Evolutionary conservation across 2,888 invertebrate genomes (phyloP).

Genomic region (Philaethria dido): DNA sequence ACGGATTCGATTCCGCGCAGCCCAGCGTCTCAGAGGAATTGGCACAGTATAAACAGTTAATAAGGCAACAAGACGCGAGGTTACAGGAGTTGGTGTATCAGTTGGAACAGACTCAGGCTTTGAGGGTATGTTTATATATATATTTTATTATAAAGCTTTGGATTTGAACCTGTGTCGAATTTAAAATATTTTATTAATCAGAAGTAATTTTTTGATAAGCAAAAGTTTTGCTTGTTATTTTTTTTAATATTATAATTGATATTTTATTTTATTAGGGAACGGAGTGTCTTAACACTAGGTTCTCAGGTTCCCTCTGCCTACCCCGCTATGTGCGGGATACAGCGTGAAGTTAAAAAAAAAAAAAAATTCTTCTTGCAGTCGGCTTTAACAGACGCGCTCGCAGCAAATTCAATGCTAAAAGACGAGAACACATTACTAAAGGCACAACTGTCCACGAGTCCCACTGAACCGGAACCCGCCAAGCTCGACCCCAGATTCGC

Average conservation of each 20-base stretch:
- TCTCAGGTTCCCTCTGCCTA: no score
- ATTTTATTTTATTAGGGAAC: no score
- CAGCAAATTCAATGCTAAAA: conserved; percentile 89
- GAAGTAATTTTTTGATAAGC: no score
- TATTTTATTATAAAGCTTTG: no score
- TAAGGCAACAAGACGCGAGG: conserved; percentile 93
- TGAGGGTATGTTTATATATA: not conserved
- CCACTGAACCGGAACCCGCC: conserved; percentile 13
- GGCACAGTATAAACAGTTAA: conserved; percentile 94
- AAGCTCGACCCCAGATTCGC: conserved; percentile 43
- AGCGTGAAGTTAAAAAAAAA: no score
- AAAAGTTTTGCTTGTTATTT: no score
- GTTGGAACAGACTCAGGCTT: conserved; percentile 61
- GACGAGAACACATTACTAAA: conserved; percentile 95
- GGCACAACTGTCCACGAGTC: conserved; percentile 85
- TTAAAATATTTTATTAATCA: no score
- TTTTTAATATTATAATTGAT: no score
- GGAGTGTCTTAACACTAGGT: no score
- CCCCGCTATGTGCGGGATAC: no score
- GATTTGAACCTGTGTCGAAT: no score
- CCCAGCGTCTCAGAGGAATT: conserved; percentile 64
- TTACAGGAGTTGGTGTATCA: conserved; percentile 79
- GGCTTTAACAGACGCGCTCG: conserved; percentile 86
- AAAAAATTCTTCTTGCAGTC: conserved; percentile 54
- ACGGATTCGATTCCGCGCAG: conserved; percentile 61